Evolutionary conservation across 1,140 invertebrate species (phyloP).

Genomic region (Hesperophylax magnus): DNA sequence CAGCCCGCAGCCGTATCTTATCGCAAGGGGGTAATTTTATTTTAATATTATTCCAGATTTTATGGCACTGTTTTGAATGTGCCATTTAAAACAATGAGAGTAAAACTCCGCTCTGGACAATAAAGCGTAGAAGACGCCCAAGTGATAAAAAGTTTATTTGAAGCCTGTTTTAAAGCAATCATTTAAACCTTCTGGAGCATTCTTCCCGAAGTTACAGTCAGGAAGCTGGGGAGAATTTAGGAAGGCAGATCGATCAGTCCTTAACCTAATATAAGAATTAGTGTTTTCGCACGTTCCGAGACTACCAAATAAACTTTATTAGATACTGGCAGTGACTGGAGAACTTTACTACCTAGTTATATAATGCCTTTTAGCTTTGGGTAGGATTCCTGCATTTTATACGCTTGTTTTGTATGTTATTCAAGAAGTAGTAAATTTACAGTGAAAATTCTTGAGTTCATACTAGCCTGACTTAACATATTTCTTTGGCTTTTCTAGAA

Average conservation of each 20-base stretch:
- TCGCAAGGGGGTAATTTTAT: slow-evolving; percentile 29
- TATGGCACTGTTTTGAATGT: slow-evolving; percentile 32
- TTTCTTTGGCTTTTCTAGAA: no score
- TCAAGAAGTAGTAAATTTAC: neutral
- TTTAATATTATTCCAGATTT: slow-evolving; percentile 40
- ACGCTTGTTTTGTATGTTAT: no score
- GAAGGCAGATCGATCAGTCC: neutral
- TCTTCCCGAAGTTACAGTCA: neutral
- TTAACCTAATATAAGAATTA: neutral
- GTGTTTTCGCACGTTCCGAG: no score
- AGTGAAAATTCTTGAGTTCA: neutral
- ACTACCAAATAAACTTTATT: no score
- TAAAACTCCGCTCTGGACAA: slow-evolving; percentile 17
- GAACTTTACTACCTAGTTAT: no score
- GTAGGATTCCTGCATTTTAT: no score
- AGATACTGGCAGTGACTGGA: no score
- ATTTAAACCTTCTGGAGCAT: neutral
- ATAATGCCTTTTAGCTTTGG: no score
- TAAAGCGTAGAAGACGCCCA: slow-evolving; percentile 20
- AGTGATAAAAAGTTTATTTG: slow-evolving; percentile 36
- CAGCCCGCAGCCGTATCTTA: neutral
- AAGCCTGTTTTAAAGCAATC: slow-evolving; percentile 25
- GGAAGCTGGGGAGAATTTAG: neutral
- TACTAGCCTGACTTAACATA: neutral
- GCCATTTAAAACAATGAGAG: slow-evolving; percentile 34